Conservation (phyloP, 2,113 vertebrate genomes). For the Loxodonta africana region DNA sequence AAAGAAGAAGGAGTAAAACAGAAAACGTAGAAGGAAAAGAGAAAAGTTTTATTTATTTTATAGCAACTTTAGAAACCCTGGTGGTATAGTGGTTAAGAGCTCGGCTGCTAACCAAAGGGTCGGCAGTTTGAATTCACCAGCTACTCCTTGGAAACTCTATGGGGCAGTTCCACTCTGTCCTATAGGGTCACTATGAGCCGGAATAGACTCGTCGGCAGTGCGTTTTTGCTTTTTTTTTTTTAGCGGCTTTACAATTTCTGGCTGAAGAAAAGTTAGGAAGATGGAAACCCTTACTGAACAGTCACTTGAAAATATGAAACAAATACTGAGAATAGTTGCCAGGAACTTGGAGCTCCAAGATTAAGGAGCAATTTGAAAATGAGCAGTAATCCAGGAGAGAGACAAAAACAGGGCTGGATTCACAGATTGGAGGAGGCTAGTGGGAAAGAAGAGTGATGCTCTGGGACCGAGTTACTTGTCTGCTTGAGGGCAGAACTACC, state of each 20-base stretch:
- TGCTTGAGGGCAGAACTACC: not conserved
- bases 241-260: not conserved
- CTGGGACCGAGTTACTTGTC: not conserved
- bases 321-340: not conserved
- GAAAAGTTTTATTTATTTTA: not conserved
- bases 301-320: not conserved
- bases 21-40: not conserved
- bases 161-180: too few relatives aligned
- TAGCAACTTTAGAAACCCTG: not conserved
- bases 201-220: too few relatives aligned
- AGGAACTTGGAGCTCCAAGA: not conserved
- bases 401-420: not conserved
- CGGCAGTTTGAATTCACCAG: too few relatives aligned
- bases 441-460: not conserved
- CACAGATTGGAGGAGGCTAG: not conserved
- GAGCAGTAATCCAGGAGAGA: not conserved
- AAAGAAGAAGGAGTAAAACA: not conserved
- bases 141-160: too few relatives aligned
- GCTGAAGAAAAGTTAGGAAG: not conserved
- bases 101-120: too few relatives aligned
- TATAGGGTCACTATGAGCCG: too few relatives aligned
- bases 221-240: not conserved
- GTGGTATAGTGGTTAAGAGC: too few relatives aligned
- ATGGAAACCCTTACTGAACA: not conserved
- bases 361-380: not conserved